phyloP scores from a whole-genome alignment of 2,113 vertebrate genomes.

The cat (Felis catus) region DNA sequence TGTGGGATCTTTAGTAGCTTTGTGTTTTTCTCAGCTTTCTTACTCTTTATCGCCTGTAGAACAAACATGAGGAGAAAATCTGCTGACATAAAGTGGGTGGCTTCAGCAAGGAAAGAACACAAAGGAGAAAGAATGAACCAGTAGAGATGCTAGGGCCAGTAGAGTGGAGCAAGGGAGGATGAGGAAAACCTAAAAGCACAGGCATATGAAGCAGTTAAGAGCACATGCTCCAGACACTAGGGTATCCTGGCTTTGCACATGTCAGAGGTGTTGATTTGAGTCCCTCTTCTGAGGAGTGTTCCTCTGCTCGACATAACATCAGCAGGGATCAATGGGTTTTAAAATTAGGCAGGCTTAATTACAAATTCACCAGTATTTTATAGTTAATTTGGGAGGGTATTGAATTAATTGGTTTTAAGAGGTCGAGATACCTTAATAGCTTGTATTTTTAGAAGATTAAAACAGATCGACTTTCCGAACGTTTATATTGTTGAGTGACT shows the following conservation, averaged over 20 bases:
- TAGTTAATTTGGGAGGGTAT: not conserved
- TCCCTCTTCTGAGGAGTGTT: not conserved
- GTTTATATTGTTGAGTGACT: not conserved
- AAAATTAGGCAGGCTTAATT: not conserved
- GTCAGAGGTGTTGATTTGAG: not conserved
- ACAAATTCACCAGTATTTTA: not conserved
- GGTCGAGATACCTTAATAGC: not conserved
- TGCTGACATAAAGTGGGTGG: not conserved
- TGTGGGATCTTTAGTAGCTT: not conserved
- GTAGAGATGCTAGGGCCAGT: not conserved
- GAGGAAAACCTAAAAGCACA: not conserved
- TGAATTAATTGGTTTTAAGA: slow-evolving; percentile 20
- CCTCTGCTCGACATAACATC: not conserved
- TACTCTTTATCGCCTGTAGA: not conserved
- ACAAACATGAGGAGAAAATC: not conserved
- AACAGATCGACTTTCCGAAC: not conserved
- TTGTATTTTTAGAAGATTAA: slow-evolving; percentile 46
- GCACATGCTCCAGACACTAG: not conserved
- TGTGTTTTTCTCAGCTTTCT: not conserved
- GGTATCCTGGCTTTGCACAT: not conserved
- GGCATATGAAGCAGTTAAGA: not conserved
- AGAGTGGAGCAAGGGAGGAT: not conserved
- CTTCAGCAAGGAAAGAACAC: not conserved
- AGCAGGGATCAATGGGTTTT: not conserved
- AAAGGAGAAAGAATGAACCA: not conserved